phyloP scores from a whole-genome alignment of 2,797 vertebrate genomes.

The Muscicapa striata region DNA sequence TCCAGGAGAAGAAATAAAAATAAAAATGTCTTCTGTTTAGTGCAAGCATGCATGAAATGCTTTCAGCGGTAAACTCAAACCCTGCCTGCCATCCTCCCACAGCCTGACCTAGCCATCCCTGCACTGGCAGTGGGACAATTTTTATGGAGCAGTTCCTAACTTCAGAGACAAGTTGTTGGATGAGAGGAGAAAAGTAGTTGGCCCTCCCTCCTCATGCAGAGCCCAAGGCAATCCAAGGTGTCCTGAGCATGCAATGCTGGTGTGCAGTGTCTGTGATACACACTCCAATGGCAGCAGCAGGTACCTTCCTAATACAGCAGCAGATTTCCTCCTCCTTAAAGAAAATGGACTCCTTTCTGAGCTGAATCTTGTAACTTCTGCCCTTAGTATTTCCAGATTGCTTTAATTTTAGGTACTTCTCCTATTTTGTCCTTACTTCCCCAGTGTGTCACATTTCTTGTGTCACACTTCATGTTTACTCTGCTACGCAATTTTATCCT shows the following conservation, averaged over 20 bases:
- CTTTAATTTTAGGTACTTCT: constrained; percentile 46
- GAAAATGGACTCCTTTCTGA: background rate
- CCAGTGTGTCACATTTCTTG: background rate
- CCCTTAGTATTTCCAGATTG: background rate
- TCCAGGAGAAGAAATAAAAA: background rate
- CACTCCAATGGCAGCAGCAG: background rate
- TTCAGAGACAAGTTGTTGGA: background rate
- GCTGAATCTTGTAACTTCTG: background rate
- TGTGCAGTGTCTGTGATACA: fast-evolving
- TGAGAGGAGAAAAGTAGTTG: background rate
- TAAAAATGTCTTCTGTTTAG: background rate
- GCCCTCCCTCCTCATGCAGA: background rate
- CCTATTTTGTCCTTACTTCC: constrained; percentile 31
- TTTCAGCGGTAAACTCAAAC: background rate
- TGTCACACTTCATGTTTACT: background rate
- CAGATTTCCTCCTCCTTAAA: background rate
- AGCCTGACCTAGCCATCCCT: background rate
- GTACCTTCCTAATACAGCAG: background rate
- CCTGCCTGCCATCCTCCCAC: background rate
- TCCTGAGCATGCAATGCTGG: no score
- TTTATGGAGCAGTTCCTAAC: background rate
- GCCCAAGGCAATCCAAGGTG: background rate
- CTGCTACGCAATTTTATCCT: constrained; percentile 14
- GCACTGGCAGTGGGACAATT: background rate
- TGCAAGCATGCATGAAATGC: background rate